Evolutionary conservation across 2,888 invertebrate species (phyloP), one percentile per base, ranked within the genome.

Genomic region (Conops quadrifasciatus): DNA sequence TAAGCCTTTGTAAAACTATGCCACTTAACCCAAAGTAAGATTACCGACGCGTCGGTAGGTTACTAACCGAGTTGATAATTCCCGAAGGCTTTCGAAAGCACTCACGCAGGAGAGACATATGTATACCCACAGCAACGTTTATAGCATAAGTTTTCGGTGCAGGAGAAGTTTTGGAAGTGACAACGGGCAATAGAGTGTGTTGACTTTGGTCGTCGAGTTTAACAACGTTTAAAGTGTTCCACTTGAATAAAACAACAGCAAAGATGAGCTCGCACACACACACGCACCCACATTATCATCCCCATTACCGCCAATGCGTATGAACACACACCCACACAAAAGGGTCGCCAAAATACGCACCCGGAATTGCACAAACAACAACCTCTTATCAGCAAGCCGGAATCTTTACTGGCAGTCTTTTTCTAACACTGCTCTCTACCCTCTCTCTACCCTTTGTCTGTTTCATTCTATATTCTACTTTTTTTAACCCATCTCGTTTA

Each of bases 171-270:
- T 36, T 36, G 9, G 36, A 36, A 36, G 36, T 36, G 9, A 36
- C 9, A 36, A 36, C 36, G 5, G 36, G 9, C 36, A 9, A 4
- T 36, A 36, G 36, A 59, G 36, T 67, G 67, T 72, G 67, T 75
- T 72, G 72, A 75, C 74, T 75, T 72, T 73, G 63, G 53, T 75
- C 74, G 75, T 75, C 74, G 76, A 76, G 75, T 76, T 76, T 9
- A 36, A 36, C 36, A 75, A 75, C 74, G 67, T 74, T 75, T 75
- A 72, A 75, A 75, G 45, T 72, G 73, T 71, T 74, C 68, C 66
- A 21, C 16, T 67, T 58, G 21, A 24, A 43, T 58, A 58, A 67
- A 43, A 47, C 63, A 63, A 43, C 19, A 26, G 19, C 15, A 15
- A 26, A 56, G 67, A 19, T 30, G 13, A 51, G 43, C 21, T n/a